Evolutionary conservation across 2,888 invertebrate species (phyloP).

Genomic region (Leptopterna dolabrata): DNA sequence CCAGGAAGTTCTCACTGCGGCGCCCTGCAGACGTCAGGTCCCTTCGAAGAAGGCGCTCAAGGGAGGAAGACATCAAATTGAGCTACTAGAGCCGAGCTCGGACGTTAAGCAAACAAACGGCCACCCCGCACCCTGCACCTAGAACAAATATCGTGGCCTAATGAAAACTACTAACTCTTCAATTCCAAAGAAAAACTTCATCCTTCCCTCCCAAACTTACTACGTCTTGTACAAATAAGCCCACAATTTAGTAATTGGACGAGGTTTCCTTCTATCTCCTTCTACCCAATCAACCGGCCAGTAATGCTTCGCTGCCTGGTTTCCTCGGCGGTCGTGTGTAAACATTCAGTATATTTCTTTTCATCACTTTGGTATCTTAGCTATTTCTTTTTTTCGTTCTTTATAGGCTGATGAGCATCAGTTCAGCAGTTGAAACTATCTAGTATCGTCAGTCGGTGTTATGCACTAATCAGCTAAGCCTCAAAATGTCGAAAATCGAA

Average conservation of each 20-base stretch:
- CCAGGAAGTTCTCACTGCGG: not conserved
- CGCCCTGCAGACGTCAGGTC: not conserved
- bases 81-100: not conserved
- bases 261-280: not conserved
- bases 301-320: not conserved
- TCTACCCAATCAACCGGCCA: not conserved
- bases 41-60: not conserved
- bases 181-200: constrained; percentile 11
- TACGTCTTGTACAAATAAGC: not conserved
- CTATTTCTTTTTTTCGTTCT: too few species aligned
- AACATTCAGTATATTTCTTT: not conserved
- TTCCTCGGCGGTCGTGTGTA: not conserved
- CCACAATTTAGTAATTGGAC: constrained; percentile 10
- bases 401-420: too few species aligned
- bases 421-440: too few species aligned
- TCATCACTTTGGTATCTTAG: not conserved
- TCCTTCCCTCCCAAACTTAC: not conserved
- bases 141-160: not conserved
- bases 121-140: not conserved
- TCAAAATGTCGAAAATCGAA: too few species aligned
- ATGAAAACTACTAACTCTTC: constrained; percentile 16
- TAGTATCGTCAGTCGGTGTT: too few species aligned
- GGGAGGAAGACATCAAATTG: not conserved
- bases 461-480: too few species aligned
- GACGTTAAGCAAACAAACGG: not conserved